Conservation (phyloP, 2,113 vertebrate species). For the Myotis brandtii region DNA sequence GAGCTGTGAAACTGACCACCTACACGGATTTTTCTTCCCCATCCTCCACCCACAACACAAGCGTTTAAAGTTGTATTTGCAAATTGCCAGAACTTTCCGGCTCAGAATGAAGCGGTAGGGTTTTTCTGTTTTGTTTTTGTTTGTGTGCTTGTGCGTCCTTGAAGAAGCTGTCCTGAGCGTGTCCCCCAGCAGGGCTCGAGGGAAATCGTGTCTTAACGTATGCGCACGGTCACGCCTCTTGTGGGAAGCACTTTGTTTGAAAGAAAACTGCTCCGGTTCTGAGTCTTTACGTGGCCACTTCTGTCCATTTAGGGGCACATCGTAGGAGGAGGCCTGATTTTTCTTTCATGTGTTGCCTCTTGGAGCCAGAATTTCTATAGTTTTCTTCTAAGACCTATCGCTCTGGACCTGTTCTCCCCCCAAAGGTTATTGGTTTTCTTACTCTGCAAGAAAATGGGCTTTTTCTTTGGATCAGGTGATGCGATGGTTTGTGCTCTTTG, state of each 20-base stretch:
- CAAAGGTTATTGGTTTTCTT: not conserved
- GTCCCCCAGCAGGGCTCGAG: not conserved
- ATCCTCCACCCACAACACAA: not conserved
- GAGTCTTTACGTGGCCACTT: not conserved
- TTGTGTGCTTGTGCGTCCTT: not conserved
- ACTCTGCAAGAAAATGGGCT: not conserved
- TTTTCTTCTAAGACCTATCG: not conserved
- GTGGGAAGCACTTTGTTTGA: not conserved
- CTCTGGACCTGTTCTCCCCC: not conserved
- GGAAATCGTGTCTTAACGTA: not conserved
- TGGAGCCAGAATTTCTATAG: not conserved
- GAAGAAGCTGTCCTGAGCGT: not conserved
- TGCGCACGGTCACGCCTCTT: not conserved
- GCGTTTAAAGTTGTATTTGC: slow-evolving; percentile 28
- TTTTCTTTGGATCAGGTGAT: not conserved
- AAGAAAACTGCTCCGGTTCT: not conserved
- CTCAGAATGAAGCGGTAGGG: not conserved
- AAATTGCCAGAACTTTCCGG: slow-evolving; percentile 14
- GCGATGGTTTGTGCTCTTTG: not conserved
- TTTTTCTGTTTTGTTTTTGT: not conserved
- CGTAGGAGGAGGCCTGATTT: not conserved
- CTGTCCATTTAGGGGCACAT: not conserved
- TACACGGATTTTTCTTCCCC: slow-evolving; percentile 50
- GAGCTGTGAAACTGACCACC: slow-evolving; percentile 53
- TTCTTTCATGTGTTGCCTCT: not conserved